Evolutionary conservation across 2,888 invertebrate species (phyloP).

Genomic region (Lamellibrachia columna): DNA sequence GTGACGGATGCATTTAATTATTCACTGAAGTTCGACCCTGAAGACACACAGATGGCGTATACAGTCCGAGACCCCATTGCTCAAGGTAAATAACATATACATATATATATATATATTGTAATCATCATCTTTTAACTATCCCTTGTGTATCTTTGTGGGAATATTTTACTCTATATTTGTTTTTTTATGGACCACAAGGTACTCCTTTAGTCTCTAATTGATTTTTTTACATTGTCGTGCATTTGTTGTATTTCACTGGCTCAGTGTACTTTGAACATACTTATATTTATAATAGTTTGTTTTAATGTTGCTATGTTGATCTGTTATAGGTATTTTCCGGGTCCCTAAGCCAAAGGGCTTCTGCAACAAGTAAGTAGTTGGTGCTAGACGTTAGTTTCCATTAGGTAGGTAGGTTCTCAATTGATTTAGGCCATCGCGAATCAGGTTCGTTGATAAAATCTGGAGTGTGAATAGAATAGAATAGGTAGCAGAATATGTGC

Average conservation of each 20-base stretch:
- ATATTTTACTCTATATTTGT: background rate
- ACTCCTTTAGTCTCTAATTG: background rate
- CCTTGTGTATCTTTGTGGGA: slow-evolving; percentile 18
- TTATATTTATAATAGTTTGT: background rate
- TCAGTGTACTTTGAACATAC: background rate
- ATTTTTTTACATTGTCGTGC: background rate
- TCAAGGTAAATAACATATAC: slow-evolving; percentile 75
- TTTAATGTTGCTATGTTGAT: background rate
- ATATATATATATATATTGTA: background rate
- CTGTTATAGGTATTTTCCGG: slow-evolving; percentile 62
- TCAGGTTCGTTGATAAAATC: no score
- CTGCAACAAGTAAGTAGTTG: slow-evolving; percentile 69
- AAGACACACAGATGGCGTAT: slow-evolving; percentile 82
- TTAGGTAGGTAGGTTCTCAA: background rate
- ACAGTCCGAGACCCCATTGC: slow-evolving; percentile 93
- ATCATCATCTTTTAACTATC: slow-evolving; percentile 17
- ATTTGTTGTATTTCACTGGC: background rate
- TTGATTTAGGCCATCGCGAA: no score
- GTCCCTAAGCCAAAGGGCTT: slow-evolving; percentile 76
- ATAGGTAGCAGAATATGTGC: no score
- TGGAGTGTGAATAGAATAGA: no score
- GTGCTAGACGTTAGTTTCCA: background rate
- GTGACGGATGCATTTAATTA: slow-evolving; percentile 69
- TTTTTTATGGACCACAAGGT: background rate
- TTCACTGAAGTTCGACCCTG: slow-evolving; percentile 69